Percentiles rank a stretch among this genome's conserved stretches.
Conservation (phyloP, 2,888 invertebrate genomes). For the Pandemis corylana region DNA sequence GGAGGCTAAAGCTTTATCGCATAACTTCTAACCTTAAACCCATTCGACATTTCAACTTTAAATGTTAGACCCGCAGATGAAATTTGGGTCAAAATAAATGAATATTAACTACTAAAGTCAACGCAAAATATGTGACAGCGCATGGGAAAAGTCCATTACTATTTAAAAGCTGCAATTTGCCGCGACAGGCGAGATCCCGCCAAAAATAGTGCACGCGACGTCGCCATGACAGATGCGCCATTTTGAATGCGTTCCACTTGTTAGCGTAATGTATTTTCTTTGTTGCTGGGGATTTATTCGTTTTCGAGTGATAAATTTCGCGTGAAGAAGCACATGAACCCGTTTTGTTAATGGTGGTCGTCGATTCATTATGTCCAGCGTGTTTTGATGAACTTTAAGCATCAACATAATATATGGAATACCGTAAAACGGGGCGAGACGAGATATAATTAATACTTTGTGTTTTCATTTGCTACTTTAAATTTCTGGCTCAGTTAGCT, state of each 20-base stretch:
- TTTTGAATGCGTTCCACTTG: conserved; percentile 54
- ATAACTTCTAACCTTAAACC: conserved; percentile 21
- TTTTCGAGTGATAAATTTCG: conserved; percentile 25
- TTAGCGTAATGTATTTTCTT: conserved; percentile 38
- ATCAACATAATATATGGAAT: too few species aligned
- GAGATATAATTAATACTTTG: too few species aligned
- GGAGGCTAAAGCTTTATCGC: conserved; percentile 28
- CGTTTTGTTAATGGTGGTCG: conserved; percentile 9
- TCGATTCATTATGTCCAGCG: neutral
- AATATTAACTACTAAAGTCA: conserved; percentile 23
- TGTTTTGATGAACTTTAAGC: neutral
- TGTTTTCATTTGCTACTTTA: too few species aligned
- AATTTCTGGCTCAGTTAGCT: too few species aligned
- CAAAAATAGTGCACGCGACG: conserved; percentile 51
- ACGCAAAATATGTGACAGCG: conserved; percentile 8
- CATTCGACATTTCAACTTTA: conserved; percentile 35
- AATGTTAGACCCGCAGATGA: conserved; percentile 12
- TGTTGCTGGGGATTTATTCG: conserved; percentile 34
- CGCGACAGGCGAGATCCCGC: conserved; percentile 54
- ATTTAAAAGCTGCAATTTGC: conserved; percentile 48
- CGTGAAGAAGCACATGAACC: conserved; percentile 14
- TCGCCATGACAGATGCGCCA: conserved; percentile 60
- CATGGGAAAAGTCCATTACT: conserved; percentile 29
- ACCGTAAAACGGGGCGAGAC: too few species aligned
- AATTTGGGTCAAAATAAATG: conserved; percentile 30